A percentile compares a stretch with the other conserved stretches of the same genome.
phyloP scores from a whole-genome alignment of 2,888 invertebrate genomes.

The Prosopocoilus inquinatus region DNA sequence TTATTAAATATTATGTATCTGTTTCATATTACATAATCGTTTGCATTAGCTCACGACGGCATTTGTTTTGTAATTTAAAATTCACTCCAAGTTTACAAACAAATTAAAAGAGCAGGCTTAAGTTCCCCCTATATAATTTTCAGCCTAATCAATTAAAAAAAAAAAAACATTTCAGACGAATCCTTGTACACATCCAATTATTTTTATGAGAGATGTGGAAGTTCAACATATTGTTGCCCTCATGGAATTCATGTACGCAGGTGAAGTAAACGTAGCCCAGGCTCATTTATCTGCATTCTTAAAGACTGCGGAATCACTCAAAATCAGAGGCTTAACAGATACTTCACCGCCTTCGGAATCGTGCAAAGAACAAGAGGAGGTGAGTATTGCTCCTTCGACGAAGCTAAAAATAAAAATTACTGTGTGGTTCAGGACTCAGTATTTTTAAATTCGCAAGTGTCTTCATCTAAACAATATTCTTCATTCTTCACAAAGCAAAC shows the following conservation, averaged over 20 bases:
- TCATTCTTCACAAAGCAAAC: conserved; percentile 5
- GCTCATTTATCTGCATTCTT: conserved; percentile 73
- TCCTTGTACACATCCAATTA: conserved; percentile 82
- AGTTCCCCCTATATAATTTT: conserved; percentile 60
- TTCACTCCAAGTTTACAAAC: conserved; percentile 38
- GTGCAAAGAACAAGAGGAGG: conserved; percentile 53
- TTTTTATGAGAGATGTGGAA: conserved; percentile 81
- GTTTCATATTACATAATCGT: too few relatives aligned
- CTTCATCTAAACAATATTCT: conserved; percentile 30
- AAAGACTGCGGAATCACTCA: conserved; percentile 75
- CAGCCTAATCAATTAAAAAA: conserved; percentile 25
- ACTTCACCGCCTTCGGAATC: conserved; percentile 49
- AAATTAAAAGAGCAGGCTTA: too few relatives aligned
- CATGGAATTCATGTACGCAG: conserved; percentile 83
- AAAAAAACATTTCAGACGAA: conserved; percentile 63
- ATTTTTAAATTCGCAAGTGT: conserved; percentile 38
- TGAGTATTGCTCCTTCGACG: conserved; percentile 22
- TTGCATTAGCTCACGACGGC: too few relatives aligned
- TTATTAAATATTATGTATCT: too few relatives aligned
- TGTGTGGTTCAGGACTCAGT: conserved; percentile 32
- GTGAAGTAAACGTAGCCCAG: conserved; percentile 80
- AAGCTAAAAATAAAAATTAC: neutral
- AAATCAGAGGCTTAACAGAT: conserved; percentile 76
- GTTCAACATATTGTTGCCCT: conserved; percentile 74
- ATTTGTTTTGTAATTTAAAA: too few relatives aligned